Evolutionary conservation across 2,888 invertebrate species (phyloP), one percentile per base, ranked within the genome.

Genomic region (Tetranychus truncatus): DNA sequence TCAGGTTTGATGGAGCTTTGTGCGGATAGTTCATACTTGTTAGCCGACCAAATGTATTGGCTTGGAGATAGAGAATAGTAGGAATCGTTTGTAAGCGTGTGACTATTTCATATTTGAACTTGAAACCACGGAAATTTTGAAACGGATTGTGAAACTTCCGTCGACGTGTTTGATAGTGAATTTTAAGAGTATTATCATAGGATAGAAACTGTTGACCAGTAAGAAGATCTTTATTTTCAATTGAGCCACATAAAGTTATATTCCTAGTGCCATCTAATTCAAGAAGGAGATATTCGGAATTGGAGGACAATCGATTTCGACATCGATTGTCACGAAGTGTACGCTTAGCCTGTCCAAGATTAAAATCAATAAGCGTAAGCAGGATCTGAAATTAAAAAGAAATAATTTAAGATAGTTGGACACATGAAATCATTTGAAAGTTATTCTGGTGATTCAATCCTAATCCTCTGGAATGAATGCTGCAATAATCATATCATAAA

Each of bases 1-100:
- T 87, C 11, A 73, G 18, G 15, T 73, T 24, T 81, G 1, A 87
- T 86, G 87, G 85, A 67, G 86, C 84, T 76, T 82, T 81, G 74
- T 85, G 83, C 0, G 88, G 88, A 81, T 85, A 87, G 81, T 88
- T 88, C 71, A 87, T 81, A 80, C 87, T 86, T 72, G 84, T 82
- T 34, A 88, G 80, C 20, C 81, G 79, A 6, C 88, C 87, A 20
- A 82, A 81, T 3, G 75, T 82, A 74, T 82, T 82, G 78, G 84
- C 84, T 66, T 80, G 81, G 74, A 87, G 80, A 73, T 82, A 81
- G 72, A 87, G 11, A 20, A 76, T 55, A n/a, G 74, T 73, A 4
- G 24, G 24, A 24, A 75, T 20, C 15, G 44, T 66, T 44, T 66
- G 9, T 6, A 15, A 11, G 3, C 21, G 65, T 7, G 73, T 34